These are phyloP conservation scores for Tenthredo distinguenda DNA, from an alignment of 2,888 invertebrate species.

Conservation along the genomic window DNA sequence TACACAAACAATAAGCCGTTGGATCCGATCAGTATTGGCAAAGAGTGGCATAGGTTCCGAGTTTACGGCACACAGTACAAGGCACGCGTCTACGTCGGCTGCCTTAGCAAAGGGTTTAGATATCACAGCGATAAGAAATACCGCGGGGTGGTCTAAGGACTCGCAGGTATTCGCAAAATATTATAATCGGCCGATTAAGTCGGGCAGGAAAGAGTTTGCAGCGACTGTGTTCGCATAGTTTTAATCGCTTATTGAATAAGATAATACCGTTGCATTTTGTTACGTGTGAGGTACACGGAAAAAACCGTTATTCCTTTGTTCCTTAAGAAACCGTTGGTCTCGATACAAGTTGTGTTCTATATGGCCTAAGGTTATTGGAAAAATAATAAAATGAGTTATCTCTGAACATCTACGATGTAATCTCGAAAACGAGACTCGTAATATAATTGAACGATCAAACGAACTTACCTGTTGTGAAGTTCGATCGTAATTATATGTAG, in stretches of 20 bases:
- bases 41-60: conserved; percentile 47
- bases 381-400: too few species aligned
- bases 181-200: conserved; percentile 38
- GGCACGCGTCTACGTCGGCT: too few species aligned
- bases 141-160: conserved; percentile 53
- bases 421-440: too few species aligned
- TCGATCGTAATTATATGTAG: too few species aligned
- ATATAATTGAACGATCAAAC: too few species aligned
- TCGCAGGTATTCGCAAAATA: conserved; percentile 46
- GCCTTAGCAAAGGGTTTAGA: conserved; percentile 43
- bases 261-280: neutral
- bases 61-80: conserved; percentile 46
- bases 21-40: conserved; percentile 53
- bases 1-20: conserved; percentile 51
- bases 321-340: conserved; percentile 11
- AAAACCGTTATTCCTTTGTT: neutral
- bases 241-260: neutral
- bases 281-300: too few species aligned
- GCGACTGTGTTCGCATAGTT: conserved; percentile 27
- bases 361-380: too few species aligned
- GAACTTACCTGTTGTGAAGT: too few species aligned
- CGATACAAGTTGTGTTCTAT: neutral
- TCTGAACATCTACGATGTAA: too few species aligned
- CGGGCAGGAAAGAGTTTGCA: conserved; percentile 26
- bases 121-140: conserved; percentile 37